These are phyloP conservation scores for Heterodera filipjevi DNA, from an alignment of 2,888 invertebrate species.

Conservation along the genomic window DNA sequence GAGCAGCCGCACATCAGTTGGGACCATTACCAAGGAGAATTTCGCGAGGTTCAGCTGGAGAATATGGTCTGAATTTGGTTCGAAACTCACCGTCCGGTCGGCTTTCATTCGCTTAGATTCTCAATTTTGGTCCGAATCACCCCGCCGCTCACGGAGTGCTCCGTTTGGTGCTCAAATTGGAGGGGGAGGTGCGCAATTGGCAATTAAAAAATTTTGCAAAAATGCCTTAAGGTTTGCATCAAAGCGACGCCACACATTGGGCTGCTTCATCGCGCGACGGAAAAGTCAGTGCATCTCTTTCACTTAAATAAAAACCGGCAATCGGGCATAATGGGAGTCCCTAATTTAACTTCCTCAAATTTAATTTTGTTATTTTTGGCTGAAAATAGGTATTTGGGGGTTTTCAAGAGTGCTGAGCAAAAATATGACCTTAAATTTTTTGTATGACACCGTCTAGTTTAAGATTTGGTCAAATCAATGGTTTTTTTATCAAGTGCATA, in stretches of 20 bases:
- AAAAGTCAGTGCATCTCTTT: slow-evolving; percentile 72
- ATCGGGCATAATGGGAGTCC: too few relatives aligned
- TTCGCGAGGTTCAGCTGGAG: slow-evolving; percentile 78
- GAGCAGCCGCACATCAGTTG: neutral
- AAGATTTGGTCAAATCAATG: too few relatives aligned
- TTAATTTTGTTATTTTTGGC: too few relatives aligned
- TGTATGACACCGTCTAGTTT: too few relatives aligned
- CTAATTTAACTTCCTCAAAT: too few relatives aligned
- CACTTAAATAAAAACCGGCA: too few relatives aligned
- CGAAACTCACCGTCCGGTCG: neutral
- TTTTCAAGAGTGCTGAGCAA: too few relatives aligned
- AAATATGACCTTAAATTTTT: too few relatives aligned
- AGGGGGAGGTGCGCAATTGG: slow-evolving; percentile 76
- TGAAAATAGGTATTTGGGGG: too few relatives aligned
- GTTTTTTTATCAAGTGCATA: too few relatives aligned
- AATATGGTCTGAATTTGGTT: slow-evolving; percentile 71
- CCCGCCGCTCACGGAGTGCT: slow-evolving; percentile 92
- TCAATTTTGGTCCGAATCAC: slow-evolving; percentile 93
- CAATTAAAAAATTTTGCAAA: neutral
- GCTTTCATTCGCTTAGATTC: slow-evolving; percentile 64
- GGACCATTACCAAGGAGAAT: slow-evolving; percentile 41
- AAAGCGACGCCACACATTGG: slow-evolving; percentile 95
- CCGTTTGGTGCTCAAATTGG: slow-evolving; percentile 81
- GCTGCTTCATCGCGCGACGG: slow-evolving; percentile 91
- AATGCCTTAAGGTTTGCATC: slow-evolving; percentile 75